phyloP scores from a whole-genome alignment of 2,888 invertebrate species.

The Xestia sexstrigata region DNA sequence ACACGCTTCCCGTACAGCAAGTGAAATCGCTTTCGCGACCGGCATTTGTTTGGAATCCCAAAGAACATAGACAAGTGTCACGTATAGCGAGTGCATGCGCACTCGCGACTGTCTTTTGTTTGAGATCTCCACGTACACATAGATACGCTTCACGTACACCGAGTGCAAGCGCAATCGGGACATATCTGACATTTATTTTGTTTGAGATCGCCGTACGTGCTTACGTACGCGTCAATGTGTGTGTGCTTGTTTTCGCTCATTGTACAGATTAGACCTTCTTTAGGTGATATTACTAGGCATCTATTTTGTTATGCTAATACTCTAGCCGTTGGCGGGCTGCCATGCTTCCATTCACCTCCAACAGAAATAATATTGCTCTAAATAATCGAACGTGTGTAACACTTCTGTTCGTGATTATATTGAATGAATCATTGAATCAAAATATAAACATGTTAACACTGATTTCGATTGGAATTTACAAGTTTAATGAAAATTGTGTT shows the following conservation, averaged over 20 bases:
- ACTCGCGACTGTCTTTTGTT: too few species aligned
- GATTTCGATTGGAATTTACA: conserved; percentile 30
- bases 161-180: background rate
- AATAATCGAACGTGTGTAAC: conserved; percentile 53
- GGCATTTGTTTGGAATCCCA: too few species aligned
- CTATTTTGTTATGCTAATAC: conserved; percentile 1
- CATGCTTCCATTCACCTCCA: conserved; percentile 51
- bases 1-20: too few species aligned
- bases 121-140: background rate
- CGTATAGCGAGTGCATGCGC: too few species aligned
- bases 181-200: background rate
- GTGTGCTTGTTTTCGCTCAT: background rate
- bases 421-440: conserved; percentile 63
- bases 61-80: too few species aligned
- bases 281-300: background rate
- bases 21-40: too few species aligned
- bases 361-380: conserved; percentile 56
- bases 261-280: conserved; percentile 26
- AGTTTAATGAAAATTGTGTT: conserved; percentile 12
- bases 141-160: background rate
- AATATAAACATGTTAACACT: conserved; percentile 61
- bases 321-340: conserved; percentile 45
- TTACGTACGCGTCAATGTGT: background rate
- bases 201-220: too few species aligned
- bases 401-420: conserved; percentile 48